Percentiles rank a stretch among this genome's conserved stretches.
These are phyloP conservation scores for Campylomormyrus tamandua DNA, from an alignment of 2,113 vertebrate genomes.

Conservation along the genomic window DNA sequence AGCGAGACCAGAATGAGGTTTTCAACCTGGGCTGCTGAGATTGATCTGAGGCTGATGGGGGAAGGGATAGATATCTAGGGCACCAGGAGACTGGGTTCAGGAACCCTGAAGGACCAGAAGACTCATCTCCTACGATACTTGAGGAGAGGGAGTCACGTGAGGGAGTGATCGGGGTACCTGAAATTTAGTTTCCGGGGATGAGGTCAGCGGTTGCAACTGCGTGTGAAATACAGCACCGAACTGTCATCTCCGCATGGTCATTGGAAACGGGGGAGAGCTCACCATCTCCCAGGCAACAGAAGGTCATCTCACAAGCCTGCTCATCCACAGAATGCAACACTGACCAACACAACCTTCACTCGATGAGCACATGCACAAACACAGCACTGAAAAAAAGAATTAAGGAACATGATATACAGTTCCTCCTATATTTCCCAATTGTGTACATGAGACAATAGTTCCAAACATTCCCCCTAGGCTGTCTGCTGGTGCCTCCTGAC, in stretches of 20 bases:
- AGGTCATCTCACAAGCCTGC: background rate
- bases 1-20: background rate
- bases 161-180: background rate
- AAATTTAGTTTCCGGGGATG: background rate
- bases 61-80: background rate
- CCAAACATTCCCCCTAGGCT: background rate
- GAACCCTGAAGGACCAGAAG: background rate
- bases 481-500: background rate
- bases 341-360: background rate
- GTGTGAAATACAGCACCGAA: slow-evolving; percentile 15
- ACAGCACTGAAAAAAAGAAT: background rate
- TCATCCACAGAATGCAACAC: background rate
- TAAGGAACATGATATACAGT: background rate
- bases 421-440: background rate
- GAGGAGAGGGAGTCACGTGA: no score
- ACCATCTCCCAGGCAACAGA: background rate
- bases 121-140: background rate
- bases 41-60: background rate
- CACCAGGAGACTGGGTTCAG: background rate
- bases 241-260: background rate
- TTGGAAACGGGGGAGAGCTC: background rate
- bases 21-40: background rate
- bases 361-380: background rate
- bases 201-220: background rate
- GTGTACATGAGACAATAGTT: background rate